phyloP scores from a whole-genome alignment of 2,113 vertebrate genomes.

The Climacteris rufus region DNA sequence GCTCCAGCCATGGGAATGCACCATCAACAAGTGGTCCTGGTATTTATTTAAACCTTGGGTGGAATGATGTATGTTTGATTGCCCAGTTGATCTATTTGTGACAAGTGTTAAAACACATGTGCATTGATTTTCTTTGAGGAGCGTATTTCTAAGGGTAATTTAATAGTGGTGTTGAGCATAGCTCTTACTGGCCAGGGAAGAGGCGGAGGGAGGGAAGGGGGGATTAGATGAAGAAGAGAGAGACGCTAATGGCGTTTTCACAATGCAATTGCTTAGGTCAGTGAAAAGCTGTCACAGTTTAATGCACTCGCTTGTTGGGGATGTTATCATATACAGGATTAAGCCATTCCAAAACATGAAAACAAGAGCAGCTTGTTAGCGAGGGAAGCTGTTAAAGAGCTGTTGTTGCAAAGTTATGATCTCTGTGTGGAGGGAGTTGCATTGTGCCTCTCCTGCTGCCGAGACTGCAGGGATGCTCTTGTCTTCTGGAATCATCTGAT shows the following conservation, averaged over 20 bases:
- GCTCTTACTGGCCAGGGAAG: constrained; percentile 50
- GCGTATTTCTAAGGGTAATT: constrained; percentile 76
- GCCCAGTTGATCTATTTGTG: constrained; percentile 70
- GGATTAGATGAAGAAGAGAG: constrained; percentile 65
- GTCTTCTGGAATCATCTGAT: not conserved
- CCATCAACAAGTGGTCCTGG: not conserved
- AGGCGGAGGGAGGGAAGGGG: constrained; percentile 14
- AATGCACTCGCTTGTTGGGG: constrained; percentile 67
- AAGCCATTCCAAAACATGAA: constrained; percentile 68
- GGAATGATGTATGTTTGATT: constrained; percentile 68
- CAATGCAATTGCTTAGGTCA: constrained; percentile 77
- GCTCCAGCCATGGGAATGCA: not conserved
- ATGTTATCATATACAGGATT: constrained; percentile 62
- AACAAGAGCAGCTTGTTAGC: constrained; percentile 68
- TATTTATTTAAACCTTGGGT: constrained; percentile 53
- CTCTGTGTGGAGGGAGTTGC: not conserved
- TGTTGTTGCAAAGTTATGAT: constrained; percentile 53
- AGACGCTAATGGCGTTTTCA: constrained; percentile 70
- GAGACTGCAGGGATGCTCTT: not conserved
- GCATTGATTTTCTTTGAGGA: constrained; percentile 76
- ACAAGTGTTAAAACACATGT: constrained; percentile 74
- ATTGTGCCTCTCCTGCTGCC: not conserved
- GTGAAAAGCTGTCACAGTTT: constrained; percentile 73
- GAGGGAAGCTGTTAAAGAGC: constrained; percentile 61
- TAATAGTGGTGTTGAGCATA: constrained; percentile 73